phyloP scores from a whole-genome alignment of 64 coral and sea anemone species.

The Montipora efflorescens region DNA sequence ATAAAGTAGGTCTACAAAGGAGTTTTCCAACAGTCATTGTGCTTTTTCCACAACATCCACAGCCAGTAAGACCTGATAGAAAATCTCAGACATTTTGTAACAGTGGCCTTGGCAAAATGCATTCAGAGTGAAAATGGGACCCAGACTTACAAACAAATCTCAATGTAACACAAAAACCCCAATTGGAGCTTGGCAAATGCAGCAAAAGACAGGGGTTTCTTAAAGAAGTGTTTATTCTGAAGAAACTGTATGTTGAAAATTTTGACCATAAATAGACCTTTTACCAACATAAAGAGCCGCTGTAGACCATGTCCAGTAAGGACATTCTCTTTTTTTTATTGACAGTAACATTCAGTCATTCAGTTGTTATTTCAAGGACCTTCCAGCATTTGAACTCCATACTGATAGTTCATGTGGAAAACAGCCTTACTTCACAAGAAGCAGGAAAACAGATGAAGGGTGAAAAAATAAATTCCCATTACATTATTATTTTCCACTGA shows the following conservation, averaged over 20 bases:
- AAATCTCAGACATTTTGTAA: neutral
- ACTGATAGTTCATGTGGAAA: constrained; percentile 83
- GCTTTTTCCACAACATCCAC: no score
- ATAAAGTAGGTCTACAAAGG: no score
- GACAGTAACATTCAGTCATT: constrained; percentile 96
- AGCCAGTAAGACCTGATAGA: no score
- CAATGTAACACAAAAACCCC: no score
- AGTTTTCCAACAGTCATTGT: no score
- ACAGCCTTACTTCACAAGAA: constrained; percentile 95
- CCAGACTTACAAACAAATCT: neutral
- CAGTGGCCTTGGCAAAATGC: neutral
- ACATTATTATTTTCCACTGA: neutral
- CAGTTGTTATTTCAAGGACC: constrained; percentile 98
- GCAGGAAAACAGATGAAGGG: constrained; percentile 95
- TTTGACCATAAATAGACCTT: no score
- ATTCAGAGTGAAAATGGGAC: neutral
- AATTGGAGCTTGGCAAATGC: no score
- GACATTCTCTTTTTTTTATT: neutral
- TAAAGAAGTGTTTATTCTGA: no score
- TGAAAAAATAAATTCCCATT: constrained; percentile 3
- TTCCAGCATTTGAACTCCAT: constrained; percentile 95
- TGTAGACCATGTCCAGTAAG: neutral
- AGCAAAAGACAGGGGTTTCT: no score
- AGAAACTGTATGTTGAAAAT: no score
- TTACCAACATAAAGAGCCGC: no score